Evolutionary conservation across 2,113 vertebrate genomes (phyloP).

Genomic region (Ammodytes dubius): DNA sequence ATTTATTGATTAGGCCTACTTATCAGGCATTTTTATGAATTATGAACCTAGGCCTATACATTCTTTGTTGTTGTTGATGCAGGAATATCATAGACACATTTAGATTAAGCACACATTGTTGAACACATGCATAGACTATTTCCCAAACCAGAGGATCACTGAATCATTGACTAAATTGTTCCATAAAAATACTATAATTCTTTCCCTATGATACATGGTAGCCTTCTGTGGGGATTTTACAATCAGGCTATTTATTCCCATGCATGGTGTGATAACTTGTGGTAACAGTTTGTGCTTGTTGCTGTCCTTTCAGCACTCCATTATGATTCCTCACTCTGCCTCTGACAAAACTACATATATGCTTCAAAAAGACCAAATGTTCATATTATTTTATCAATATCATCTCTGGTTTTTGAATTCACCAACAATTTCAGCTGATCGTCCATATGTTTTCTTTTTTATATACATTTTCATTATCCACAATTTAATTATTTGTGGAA

Average conservation of each 20-base stretch:
- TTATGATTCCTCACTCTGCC: not conserved
- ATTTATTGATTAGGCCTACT: not conserved
- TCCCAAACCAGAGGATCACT: not conserved
- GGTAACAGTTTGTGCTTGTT: not conserved
- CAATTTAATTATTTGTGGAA: slow-evolving; percentile 10
- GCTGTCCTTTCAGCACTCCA: slow-evolving; percentile 42
- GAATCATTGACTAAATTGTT: not conserved
- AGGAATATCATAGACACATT: not conserved
- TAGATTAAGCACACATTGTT: not conserved
- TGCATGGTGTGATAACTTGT: not conserved
- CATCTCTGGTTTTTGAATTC: not conserved
- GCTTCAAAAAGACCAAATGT: not conserved
- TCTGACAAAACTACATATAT: not conserved
- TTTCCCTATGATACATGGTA: not conserved
- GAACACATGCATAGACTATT: no score
- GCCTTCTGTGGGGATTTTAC: not conserved
- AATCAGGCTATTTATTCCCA: not conserved
- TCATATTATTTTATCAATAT: not conserved
- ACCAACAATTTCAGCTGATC: not conserved
- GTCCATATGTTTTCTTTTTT: not conserved
- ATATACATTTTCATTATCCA: not conserved
- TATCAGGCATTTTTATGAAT: not conserved
- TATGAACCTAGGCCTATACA: no score
- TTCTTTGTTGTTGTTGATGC: not conserved
- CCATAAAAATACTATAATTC: not conserved